phyloP scores from a whole-genome alignment of 92 coral and sea anemone genomes.

The Montipora capitata region DNA sequence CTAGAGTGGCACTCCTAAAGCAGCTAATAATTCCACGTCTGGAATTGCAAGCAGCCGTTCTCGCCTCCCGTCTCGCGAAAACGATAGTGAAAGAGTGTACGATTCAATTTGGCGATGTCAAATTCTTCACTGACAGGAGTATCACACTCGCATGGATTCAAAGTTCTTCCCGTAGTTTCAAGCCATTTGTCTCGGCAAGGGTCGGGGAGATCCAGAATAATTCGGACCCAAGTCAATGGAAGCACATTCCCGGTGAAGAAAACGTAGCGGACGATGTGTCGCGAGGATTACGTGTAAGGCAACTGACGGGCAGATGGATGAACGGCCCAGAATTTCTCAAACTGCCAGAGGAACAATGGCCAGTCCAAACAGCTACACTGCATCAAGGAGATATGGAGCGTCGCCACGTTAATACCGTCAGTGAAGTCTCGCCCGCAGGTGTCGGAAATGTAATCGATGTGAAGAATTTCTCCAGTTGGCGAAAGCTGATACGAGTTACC shows the following conservation, averaged over 20 bases:
- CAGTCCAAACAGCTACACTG: neutral
- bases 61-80: constrained; percentile 60
- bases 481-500: too few species aligned
- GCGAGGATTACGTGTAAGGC: constrained; percentile 58
- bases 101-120: neutral
- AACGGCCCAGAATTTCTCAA: constrained; percentile 72
- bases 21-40: constrained; percentile 66
- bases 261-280: constrained; percentile 65
- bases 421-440: neutral
- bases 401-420: too few species aligned
- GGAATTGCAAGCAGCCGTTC: constrained; percentile 69
- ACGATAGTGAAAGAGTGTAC: neutral
- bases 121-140: constrained; percentile 71
- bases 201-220: too few species aligned
- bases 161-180: constrained; percentile 20
- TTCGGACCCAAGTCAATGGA: too few species aligned
- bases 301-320: constrained; percentile 68
- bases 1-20: constrained; percentile 68
- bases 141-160: neutral
- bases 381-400: too few species aligned
- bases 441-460: constrained; percentile 11
- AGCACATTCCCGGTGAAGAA: neutral
- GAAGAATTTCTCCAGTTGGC: too few species aligned
- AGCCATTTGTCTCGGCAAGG: constrained; percentile 56
- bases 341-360: constrained; percentile 61